phyloP scores from a whole-genome alignment of 2,797 vertebrate genomes.

The Streptopelia turtur region DNA sequence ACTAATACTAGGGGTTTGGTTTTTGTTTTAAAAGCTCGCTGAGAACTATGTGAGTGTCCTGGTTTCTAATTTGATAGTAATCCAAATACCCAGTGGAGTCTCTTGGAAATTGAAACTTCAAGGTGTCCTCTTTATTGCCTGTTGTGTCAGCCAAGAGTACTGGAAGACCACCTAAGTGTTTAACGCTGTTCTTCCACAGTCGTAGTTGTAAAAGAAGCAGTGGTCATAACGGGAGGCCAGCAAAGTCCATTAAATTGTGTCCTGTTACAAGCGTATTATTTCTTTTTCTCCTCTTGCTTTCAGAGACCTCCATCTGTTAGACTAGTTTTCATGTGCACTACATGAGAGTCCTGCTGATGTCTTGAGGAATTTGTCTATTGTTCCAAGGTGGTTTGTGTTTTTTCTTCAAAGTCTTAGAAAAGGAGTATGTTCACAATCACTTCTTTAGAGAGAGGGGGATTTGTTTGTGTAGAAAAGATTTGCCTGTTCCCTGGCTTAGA shows the following conservation, averaged over 20 bases:
- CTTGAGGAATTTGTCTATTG: conserved; percentile 38
- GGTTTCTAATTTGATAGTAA: conserved; percentile 63
- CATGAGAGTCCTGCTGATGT: conserved; percentile 29
- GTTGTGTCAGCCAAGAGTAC: conserved; percentile 27
- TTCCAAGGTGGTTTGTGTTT: conserved; percentile 28
- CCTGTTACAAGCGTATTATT: conserved; percentile 1
- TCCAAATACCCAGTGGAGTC: conserved; percentile 61
- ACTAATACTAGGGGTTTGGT: conserved; percentile 31
- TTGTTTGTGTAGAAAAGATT: background rate
- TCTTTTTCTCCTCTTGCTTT: conserved; percentile 47
- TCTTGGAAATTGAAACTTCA: conserved; percentile 63
- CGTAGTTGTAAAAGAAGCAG: background rate
- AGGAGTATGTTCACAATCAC: background rate
- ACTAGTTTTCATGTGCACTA: background rate
- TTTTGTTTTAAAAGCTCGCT: conserved; percentile 53
- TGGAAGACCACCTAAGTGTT: conserved; percentile 53
- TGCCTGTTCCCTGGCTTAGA: background rate
- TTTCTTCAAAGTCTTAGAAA: conserved; percentile 17
- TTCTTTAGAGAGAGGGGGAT: background rate
- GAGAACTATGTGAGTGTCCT: conserved; percentile 41
- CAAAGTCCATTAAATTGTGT: conserved; percentile 38
- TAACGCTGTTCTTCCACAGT: background rate
- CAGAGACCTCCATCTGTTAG: conserved; percentile 51
- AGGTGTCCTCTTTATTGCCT: conserved; percentile 56
- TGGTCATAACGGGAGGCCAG: background rate